These are phyloP conservation scores for Latrodectus hesperus DNA, from an alignment of 2,888 invertebrate genomes.

Conservation along the genomic window DNA sequence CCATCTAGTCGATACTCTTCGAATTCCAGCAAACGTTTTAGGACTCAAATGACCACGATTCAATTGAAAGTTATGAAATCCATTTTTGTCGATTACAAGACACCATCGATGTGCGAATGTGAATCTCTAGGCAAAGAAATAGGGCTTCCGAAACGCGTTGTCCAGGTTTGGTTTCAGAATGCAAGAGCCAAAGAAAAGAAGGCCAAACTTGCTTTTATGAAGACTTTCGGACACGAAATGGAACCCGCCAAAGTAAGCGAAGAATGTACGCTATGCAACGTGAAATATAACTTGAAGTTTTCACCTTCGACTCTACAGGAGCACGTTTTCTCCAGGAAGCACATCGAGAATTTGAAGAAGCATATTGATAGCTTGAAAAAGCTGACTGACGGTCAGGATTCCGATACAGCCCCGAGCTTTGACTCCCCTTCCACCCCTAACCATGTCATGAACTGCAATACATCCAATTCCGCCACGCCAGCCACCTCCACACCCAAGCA, in stretches of 20 bases:
- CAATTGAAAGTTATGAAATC: slow-evolving; percentile 93
- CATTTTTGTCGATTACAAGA: slow-evolving; percentile 94
- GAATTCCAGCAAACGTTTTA: slow-evolving; percentile 95
- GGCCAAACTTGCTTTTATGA: slow-evolving; percentile 79
- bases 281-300: slow-evolving; percentile 93
- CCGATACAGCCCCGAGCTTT: slow-evolving; percentile 36
- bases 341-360: slow-evolving; percentile 81
- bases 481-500: slow-evolving; percentile 32
- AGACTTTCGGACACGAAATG: slow-evolving; percentile 72
- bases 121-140: slow-evolving; percentile 92
- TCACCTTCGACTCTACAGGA: slow-evolving; percentile 86
- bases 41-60: slow-evolving; percentile 90
- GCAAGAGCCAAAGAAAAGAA: slow-evolving; percentile 98
- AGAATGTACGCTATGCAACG: slow-evolving; percentile 92
- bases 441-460: slow-evolving; percentile 22
- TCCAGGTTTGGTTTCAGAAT: slow-evolving; percentile 96
- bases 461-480: neutral
- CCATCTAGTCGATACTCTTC: slow-evolving; percentile 73
- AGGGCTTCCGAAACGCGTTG: slow-evolving; percentile 93
- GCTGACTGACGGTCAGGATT: slow-evolving; percentile 62
- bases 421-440: slow-evolving; percentile 26
- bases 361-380: slow-evolving; percentile 63
- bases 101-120: slow-evolving; percentile 98
- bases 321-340: slow-evolving; percentile 94
- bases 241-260: slow-evolving; percentile 77